These are phyloP conservation scores for Premnoplex brunnescens DNA, from an alignment of 2,797 vertebrate species.

Conservation along the genomic window DNA sequence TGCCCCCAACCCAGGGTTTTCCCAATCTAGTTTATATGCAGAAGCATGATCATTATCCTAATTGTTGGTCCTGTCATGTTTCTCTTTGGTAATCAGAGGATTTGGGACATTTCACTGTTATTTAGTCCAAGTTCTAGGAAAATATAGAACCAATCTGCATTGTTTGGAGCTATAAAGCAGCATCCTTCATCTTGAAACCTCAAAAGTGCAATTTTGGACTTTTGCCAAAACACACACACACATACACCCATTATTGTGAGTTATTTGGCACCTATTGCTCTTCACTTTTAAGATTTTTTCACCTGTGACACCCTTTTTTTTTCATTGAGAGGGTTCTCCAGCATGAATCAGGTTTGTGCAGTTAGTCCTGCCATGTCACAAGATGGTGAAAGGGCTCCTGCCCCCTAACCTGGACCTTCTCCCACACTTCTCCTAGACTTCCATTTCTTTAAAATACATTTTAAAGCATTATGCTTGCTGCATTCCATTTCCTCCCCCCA, in stretches of 20 bases:
- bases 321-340: not conserved
- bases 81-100: not conserved
- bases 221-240: not conserved
- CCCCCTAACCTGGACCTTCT: not conserved
- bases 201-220: not conserved
- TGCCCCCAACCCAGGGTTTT: not conserved
- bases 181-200: not conserved
- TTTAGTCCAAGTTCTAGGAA: not conserved
- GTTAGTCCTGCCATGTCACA: not conserved
- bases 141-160: not conserved
- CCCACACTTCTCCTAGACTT: not conserved
- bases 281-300: not conserved
- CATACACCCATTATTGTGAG: too few species aligned
- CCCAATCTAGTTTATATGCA: not conserved
- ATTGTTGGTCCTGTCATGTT: not conserved
- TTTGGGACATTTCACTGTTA: not conserved
- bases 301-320: not conserved
- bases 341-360: not conserved
- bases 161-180: not conserved
- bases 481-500: conserved; percentile 49
- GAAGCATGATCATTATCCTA: not conserved
- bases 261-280: not conserved
- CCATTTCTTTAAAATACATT: conserved; percentile 41
- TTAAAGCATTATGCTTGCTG: conserved; percentile 16
- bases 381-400: not conserved